Evolutionary conservation across 2,113 vertebrate species (phyloP), one percentile per base, ranked within the genome.

Genomic region (Equus przewalskii): DNA sequence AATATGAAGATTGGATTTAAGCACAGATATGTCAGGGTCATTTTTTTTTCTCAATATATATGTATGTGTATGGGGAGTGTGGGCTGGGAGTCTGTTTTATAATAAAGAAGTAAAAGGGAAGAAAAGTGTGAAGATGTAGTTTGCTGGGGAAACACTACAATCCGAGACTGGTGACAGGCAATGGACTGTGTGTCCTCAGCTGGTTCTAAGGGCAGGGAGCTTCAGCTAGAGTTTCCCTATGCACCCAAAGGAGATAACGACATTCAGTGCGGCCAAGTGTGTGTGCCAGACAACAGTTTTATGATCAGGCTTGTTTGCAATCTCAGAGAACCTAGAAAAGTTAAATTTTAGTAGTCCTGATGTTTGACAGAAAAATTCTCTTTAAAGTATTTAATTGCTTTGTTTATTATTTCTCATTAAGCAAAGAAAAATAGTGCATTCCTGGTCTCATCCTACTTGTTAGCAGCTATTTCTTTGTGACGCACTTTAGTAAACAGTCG

Each of bases 371-470:
- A 95, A 64, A 76, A 46, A 4, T 14, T 36, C 5, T 49, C 80
- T 73, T 41, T 4, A 85, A 96, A 67, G 67, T 28, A 81, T 60
- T 28, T 75, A 60, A 54, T 73, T 80, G n/a, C 36, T 86, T 73
- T 65, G 11, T 62, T 70, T 85, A 41, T 81, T 86, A 44, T 75
- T 87, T 91, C 73, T 87, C 81, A 81, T 75, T 81, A 83, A 89
- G 54, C 2, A 78, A 60, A 75, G 21, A 65, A 75, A 1, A 67
- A 60, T 30, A 82, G 41, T 70, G 13, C 1, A 56, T 88, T 72
- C 26, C 28, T 56, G 9, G 30, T 0, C 28, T 30, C 58, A 36
- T 67, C 28, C 16, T 75, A 82, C 51, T 69, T 72, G 7, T 60
- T 91, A 78, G 54, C 64, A 70, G 18, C 62, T 88, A 64, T 7